Evolutionary conservation across 2,888 invertebrate species (phyloP), one percentile per base, ranked within the genome.

Genomic region (Emmelina monodactyla): DNA sequence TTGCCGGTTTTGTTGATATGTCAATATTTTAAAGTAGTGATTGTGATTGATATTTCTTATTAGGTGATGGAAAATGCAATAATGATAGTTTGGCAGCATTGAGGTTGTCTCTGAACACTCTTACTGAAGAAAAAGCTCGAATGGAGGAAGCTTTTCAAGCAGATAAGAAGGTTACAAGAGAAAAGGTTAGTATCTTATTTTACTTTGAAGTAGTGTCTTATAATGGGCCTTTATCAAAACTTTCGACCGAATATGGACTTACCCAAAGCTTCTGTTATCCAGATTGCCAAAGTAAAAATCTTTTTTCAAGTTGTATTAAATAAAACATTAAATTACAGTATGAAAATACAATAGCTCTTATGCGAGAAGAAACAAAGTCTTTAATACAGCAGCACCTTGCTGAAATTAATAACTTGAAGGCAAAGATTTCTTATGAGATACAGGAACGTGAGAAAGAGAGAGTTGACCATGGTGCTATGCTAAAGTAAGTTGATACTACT

Each of bases 61-160:
- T n/a, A n/a, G n/a, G n/a, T n/a, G n/a, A n/a, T n/a, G n/a, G n/a
- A n/a, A n/a, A n/a, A n/a, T n/a, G n/a, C n/a, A n/a, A n/a, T n/a
- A 50, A 67, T 54, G 71, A 71, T 37, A 76, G 78, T 1, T 71
- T 89, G 14, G 76, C 84, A 6, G 83, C 86, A 0, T 69, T 89
- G 11, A 88, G 86, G 64, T 78, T 87, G 46, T 88, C 92, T 1
- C 63, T 94, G 31, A 85, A 90, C 0, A 91, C 91, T 1, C 68
- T 94, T 16, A 86, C 91, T 0, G 87, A 88, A 2, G 93, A 94
- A 60, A 94, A 94, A 55, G 86, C 90, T 1, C 85, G 89, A 30
- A 88, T 92, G 85, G 94, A 94, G 66, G 88, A 89, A 33, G 89
- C 86, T 29, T 93, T 91, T 60, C 88, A 91, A 51, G 82, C 83